Conservation (phyloP, 2,113 vertebrate genomes). For the Jaculus jaculus region DNA sequence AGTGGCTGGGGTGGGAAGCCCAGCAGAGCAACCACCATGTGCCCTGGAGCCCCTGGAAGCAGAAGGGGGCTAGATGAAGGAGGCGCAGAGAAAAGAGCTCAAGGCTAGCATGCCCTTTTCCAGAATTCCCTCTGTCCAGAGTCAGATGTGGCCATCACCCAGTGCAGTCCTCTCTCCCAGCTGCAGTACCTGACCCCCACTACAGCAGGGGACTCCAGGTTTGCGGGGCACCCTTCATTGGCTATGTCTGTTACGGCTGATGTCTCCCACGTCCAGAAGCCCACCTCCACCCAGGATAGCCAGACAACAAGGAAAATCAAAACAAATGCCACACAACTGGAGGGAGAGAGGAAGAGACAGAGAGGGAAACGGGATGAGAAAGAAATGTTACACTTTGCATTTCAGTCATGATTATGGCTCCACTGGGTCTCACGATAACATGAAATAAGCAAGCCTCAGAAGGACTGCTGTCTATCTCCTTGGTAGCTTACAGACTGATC, state of each 20-base stretch:
- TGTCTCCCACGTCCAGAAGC: neutral
- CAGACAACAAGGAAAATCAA: neutral
- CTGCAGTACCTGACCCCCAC: neutral
- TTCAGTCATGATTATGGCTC: slow-evolving; percentile 51
- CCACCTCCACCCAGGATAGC: neutral
- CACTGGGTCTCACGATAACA: slow-evolving; percentile 43
- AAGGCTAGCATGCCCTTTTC: neutral
- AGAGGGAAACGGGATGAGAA: neutral
- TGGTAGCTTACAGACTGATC: slow-evolving; percentile 71
- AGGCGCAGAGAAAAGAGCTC: neutral
- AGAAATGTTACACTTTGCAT: slow-evolving; percentile 58
- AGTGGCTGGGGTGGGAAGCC: neutral
- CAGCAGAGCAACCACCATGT: no score
- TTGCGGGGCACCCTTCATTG: neutral
- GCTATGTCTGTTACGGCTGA: neutral
- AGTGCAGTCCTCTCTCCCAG: neutral
- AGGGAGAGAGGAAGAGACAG: neutral
- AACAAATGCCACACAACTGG: slow-evolving; percentile 53
- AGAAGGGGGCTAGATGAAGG: neutral
- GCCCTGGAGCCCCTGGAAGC: neutral
- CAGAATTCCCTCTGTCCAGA: neutral
- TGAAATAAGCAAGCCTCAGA: slow-evolving; percentile 57
- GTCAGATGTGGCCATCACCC: neutral
- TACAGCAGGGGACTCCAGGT: neutral
- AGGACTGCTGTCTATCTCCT: slow-evolving; percentile 53